Evolutionary conservation across 2,888 invertebrate species (phyloP).

Genomic region (Matsumyia berberina): DNA sequence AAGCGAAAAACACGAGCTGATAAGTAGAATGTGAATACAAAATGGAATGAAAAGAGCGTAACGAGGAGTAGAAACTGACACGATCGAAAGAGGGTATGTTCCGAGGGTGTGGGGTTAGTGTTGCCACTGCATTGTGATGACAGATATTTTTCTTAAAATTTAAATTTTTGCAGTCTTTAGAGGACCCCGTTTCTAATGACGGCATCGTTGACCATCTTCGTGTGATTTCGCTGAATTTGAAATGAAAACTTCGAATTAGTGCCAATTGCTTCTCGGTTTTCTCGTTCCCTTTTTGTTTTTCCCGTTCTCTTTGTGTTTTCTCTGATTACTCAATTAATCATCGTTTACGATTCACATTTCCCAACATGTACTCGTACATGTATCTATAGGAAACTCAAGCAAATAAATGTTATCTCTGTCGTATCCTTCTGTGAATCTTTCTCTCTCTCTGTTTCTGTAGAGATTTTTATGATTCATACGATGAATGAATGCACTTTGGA

Average conservation of each 20-base stretch:
- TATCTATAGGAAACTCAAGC: no score
- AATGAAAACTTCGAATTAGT: constrained; percentile 36
- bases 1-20: constrained; percentile 17
- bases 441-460: no score
- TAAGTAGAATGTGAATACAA: constrained; percentile 33
- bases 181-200: no score
- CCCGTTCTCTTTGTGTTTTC: background rate
- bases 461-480: constrained; percentile 31
- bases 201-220: constrained; percentile 7
- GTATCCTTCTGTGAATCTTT: background rate
- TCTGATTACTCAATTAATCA: constrained; percentile 52
- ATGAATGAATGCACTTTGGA: constrained; percentile 1
- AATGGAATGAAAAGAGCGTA: background rate
- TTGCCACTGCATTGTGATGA: no score
- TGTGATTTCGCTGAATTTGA: constrained; percentile 31
- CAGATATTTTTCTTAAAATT: no score
- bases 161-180: no score
- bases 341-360: constrained; percentile 28
- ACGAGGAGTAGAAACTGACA: background rate
- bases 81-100: background rate
- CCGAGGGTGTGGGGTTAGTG: background rate
- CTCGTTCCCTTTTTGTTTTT: background rate
- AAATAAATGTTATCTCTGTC: background rate
- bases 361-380: no score
- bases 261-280: constrained; percentile 20